Evolutionary conservation across 2,797 vertebrate species (phyloP).

Genomic region (Amblyopsis hoosieri): DNA sequence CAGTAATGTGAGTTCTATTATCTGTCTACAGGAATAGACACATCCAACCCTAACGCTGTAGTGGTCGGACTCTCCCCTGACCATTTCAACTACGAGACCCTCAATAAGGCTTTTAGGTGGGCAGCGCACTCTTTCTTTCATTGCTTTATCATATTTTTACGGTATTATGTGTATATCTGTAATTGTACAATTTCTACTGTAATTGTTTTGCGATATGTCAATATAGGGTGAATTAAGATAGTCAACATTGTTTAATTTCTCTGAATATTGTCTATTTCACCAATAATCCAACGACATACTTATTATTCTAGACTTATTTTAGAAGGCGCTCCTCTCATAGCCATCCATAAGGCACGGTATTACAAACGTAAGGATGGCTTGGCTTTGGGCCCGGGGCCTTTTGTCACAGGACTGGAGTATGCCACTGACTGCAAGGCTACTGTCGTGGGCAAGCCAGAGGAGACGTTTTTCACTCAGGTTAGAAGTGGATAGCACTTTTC

Average conservation of each 20-base stretch:
- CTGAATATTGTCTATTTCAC: not conserved
- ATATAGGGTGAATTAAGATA: not conserved
- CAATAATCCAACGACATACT: not conserved
- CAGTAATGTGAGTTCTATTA: not conserved
- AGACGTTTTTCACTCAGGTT: conserved; percentile 84
- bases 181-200: not conserved
- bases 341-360: conserved; percentile 95
- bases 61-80: conserved; percentile 92
- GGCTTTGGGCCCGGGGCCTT: conserved; percentile 93
- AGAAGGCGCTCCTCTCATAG: conserved; percentile 91
- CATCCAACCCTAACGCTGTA: conserved; percentile 88
- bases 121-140: not conserved
- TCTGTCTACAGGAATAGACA: conserved; percentile 81
- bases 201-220: not conserved
- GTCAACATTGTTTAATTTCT: not conserved
- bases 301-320: conserved; percentile 80
- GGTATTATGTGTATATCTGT: too few relatives aligned
- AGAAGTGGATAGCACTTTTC: not conserved
- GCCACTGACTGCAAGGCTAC: conserved; percentile 84
- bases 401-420: conserved; percentile 88
- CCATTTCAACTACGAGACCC: conserved; percentile 89
- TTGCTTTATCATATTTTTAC: too few relatives aligned
- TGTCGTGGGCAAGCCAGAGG: conserved; percentile 93
- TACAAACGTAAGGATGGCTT: conserved; percentile 90
- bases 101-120: conserved; percentile 92